Base-by-base conservation (phyloP, 2,888 invertebrate species). In the Euzophera pinguis region DNA sequence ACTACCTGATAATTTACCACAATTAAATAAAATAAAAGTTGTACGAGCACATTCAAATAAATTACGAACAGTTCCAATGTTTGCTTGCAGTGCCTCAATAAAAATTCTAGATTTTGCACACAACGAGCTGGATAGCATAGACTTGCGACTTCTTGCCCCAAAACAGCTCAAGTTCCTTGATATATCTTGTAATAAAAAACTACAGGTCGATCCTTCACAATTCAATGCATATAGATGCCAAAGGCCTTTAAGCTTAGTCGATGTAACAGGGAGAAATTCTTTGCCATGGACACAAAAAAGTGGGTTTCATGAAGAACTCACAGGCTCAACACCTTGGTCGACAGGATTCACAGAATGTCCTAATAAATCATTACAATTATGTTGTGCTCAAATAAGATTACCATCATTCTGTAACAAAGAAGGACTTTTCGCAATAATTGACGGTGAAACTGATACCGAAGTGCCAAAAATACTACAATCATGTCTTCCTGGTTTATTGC, bases 301-400 rank as follows among this genome's bases (percentile, higher is more conserved):
- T 65, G 84, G 81, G 42, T 87, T 93, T 61, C 92, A 90, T 49
- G 86, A 89, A 54, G 93, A 93, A 62, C 77, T 92, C 54, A 86
- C 77, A 55, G 90, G 92, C 1, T 62, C 69, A 6, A 94, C 93
- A 6, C 94, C 95, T 3, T 97, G 97, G 97, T 92, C 91, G 43
- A 91, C 96, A 29, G 97, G 96, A 0, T 97, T 97, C 79, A 95
- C 96, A 0, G 97, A 97, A 86, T 95, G 96, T 9, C 93, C 96
- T 0, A 96, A 96, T 32, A 92, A 92, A 60, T 91, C 92, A 51
- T 91, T 95, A 60, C 93, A 94, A 66, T 78, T 96, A n/a, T 93
- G 94, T 70, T 93, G 96, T 53, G 93, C 94, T 0, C 96, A 96
- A 83, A 91, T 96, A 47, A 91, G 96, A 51, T 88, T 95, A 55